Conservation (phyloP, 2,888 invertebrate genomes). For the Tenthredo livida region DNA sequence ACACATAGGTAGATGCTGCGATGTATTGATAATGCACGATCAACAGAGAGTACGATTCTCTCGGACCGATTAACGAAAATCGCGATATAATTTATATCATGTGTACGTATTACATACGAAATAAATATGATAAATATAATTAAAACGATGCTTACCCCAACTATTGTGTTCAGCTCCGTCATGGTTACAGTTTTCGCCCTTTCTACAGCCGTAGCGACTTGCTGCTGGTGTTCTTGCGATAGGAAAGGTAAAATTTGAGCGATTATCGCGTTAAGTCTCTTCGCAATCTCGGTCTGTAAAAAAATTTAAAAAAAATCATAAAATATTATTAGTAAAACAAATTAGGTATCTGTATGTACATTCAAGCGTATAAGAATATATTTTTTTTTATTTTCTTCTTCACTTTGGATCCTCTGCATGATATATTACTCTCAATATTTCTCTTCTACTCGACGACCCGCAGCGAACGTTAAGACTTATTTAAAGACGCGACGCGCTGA, state of each 20-base stretch:
- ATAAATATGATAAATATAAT: neutral
- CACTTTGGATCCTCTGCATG: constrained; percentile 55
- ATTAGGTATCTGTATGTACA: neutral
- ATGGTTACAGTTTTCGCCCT: constrained; percentile 98
- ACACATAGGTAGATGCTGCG: too few species aligned
- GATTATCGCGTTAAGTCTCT: constrained; percentile 97
- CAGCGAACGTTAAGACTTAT: constrained; percentile 32
- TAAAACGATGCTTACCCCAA: constrained; percentile 89
- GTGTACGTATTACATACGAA: neutral
- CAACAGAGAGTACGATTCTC: too few species aligned
- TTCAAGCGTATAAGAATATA: neutral
- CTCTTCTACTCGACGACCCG: constrained; percentile 42
- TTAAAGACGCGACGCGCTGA: constrained; percentile 6
- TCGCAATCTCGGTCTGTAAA: constrained; percentile 97
- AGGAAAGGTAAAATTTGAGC: constrained; percentile 97
- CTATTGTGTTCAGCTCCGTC: constrained; percentile 97
- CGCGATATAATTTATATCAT: too few species aligned
- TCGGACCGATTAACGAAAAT: too few species aligned
- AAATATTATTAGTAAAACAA: neutral
- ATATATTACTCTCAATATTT: constrained; percentile 52
- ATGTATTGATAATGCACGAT: too few species aligned
- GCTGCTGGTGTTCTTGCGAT: constrained; percentile 97
- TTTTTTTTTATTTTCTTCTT: neutral
- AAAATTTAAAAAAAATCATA: neutral
- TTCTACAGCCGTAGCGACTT: constrained; percentile 97